Percentiles rank a stretch among this genome's conserved stretches.
Evolutionary conservation across 2,113 vertebrate genomes (phyloP).

Genomic region (Semnornis frantzii): DNA sequence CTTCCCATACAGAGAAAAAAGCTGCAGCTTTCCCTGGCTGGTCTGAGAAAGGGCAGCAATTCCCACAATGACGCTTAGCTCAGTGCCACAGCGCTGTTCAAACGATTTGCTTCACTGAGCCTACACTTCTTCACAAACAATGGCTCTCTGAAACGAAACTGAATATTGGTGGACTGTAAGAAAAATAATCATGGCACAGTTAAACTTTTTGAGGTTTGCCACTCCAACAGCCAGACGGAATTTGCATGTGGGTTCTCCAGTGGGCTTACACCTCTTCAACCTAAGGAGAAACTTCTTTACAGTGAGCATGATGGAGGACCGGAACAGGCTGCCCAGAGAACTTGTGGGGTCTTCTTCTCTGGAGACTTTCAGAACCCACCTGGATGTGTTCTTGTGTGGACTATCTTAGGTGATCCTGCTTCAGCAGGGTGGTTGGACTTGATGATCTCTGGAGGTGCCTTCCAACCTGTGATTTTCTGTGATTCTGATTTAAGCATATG

Average conservation of each 20-base stretch:
- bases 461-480: no score
- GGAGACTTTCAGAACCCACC: no score
- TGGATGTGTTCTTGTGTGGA: no score
- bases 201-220: background rate
- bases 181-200: background rate
- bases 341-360: no score
- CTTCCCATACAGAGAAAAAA: background rate
- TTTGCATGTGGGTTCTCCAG: background rate
- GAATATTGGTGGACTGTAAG: background rate
- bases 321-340: no score
- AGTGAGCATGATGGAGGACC: no score
- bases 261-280: background rate
- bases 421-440: no score
- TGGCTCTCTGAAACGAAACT: background rate
- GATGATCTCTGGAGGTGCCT: no score
- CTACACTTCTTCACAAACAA: background rate
- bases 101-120: background rate
- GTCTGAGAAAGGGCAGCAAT: background rate
- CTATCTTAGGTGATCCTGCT: no score
- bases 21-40: background rate
- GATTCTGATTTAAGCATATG: background rate
- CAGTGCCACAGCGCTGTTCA: background rate
- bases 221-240: background rate
- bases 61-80: background rate
- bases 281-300: no score